phyloP scores from a whole-genome alignment of 2,113 vertebrate species.

The Ursus arctos region DNA sequence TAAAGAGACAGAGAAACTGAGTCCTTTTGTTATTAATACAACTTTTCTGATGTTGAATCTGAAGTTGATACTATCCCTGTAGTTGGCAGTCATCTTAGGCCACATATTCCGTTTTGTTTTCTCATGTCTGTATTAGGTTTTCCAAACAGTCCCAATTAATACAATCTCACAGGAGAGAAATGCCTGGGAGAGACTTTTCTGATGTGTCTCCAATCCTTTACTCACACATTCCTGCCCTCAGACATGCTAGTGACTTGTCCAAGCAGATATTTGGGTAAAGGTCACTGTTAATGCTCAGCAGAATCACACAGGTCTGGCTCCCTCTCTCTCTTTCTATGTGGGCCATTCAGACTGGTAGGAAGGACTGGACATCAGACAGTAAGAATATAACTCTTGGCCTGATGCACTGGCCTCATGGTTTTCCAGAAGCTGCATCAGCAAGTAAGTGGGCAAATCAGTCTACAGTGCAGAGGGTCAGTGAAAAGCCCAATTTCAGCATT shows the following conservation, averaged over 20 bases:
- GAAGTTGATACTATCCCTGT: neutral
- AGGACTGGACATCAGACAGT: neutral
- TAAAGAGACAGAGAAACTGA: neutral
- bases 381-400: neutral
- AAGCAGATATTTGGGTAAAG: neutral
- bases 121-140: neutral
- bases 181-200: neutral
- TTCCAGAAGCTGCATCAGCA: neutral
- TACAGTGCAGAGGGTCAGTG: neutral
- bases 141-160: neutral
- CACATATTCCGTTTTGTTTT: neutral
- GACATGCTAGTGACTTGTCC: neutral
- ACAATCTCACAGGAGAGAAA: neutral
- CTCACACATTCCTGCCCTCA: rapidly evolving
- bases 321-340: neutral
- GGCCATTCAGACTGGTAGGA: neutral
- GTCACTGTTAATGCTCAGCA: neutral
- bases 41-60: neutral
- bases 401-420: neutral
- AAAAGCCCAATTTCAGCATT: neutral
- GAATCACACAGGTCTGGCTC: neutral
- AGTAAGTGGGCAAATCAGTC: neutral
- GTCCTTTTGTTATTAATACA: neutral
- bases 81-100: neutral
- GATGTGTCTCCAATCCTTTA: neutral